Conservation (phyloP, 2,888 invertebrate genomes). For the Arenicola marina region DNA sequence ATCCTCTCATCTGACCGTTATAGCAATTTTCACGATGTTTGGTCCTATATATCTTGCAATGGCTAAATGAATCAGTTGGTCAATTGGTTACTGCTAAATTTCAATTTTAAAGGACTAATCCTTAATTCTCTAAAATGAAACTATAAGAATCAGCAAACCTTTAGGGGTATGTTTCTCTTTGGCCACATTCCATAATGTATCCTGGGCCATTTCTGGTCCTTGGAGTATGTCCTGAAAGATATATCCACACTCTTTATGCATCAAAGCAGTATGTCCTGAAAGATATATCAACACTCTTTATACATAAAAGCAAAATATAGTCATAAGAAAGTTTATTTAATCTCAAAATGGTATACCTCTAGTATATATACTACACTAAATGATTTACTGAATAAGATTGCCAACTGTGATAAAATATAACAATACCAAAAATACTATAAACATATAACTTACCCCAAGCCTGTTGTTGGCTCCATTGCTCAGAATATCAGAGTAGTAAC, state of each 20-base stretch:
- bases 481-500: constrained; percentile 59
- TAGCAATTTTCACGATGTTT: too few relatives aligned
- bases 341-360: background rate
- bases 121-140: constrained; percentile 16
- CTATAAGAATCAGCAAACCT: constrained; percentile 19
- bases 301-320: too few relatives aligned
- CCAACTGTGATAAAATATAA: background rate
- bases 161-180: constrained; percentile 57
- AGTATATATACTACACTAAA: background rate
- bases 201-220: constrained; percentile 54
- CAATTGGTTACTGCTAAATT: too few relatives aligned
- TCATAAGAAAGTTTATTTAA: background rate
- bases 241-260: background rate
- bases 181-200: constrained; percentile 54
- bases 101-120: too few relatives aligned
- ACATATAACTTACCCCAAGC: constrained; percentile 35
- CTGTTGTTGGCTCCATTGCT: constrained; percentile 37
- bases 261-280: too few relatives aligned
- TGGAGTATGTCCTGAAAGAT: constrained; percentile 45
- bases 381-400: background rate
- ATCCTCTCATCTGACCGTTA: too few relatives aligned
- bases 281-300: too few relatives aligned
- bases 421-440: background rate
- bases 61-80: too few relatives aligned
- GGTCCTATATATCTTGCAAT: too few relatives aligned